These are phyloP conservation scores for Tenthredo notha DNA, from an alignment of 2,888 invertebrate species.

Conservation along the genomic window DNA sequence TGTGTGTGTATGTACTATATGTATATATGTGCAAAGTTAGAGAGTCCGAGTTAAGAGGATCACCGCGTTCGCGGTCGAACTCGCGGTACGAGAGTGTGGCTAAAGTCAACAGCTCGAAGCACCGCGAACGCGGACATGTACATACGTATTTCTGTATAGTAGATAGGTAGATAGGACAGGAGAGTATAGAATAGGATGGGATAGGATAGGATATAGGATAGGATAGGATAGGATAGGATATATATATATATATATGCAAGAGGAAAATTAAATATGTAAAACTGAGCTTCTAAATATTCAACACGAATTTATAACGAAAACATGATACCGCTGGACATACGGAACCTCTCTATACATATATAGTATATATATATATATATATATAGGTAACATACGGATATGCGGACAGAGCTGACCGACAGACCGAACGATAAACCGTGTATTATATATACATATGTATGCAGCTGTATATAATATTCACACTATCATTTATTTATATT, in stretches of 20 bases:
- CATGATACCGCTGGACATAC: constrained; percentile 52
- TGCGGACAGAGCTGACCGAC: neutral
- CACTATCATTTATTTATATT: no score
- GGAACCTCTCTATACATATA: neutral
- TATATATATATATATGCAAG: neutral
- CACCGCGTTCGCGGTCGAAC: neutral
- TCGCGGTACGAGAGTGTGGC: constrained; percentile 22
- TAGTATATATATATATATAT: neutral
- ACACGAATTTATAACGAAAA: constrained; percentile 63
- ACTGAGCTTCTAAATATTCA: constrained; percentile 62
- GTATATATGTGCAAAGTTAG: neutral
- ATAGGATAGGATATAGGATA: neutral
- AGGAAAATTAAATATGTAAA: constrained; percentile 64
- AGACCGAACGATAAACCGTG: neutral
- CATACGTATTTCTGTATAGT: neutral
- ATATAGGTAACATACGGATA: neutral
- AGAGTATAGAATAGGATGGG: neutral
- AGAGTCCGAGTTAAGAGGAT: constrained; percentile 41
- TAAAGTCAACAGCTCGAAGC: constrained; percentile 60
- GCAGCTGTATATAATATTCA: neutral
- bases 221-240: neutral
- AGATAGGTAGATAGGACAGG: neutral
- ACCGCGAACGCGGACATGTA: neutral
- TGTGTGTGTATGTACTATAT: neutral
- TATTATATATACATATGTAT: neutral